Percentiles rank a stretch among this genome's conserved stretches.
phyloP scores from a whole-genome alignment of 2,888 invertebrate species.

The Trilocha varians region DNA sequence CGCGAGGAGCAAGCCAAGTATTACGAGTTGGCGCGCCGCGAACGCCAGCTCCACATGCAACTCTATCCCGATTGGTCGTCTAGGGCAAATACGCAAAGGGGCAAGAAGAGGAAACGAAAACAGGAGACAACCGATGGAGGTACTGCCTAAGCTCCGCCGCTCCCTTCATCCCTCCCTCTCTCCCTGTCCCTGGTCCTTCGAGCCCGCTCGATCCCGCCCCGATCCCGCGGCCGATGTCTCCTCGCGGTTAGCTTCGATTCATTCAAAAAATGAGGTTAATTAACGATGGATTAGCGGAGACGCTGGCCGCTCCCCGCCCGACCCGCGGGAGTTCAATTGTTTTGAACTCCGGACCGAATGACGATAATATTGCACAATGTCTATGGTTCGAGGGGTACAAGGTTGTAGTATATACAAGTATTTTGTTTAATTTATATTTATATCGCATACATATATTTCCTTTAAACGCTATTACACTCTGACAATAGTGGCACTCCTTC shows the following conservation, averaged over 20 bases:
- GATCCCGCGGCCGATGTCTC: constrained; percentile 38
- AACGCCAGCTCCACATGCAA: constrained; percentile 99
- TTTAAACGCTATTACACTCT: constrained; percentile 60
- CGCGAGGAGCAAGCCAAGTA: constrained; percentile 99
- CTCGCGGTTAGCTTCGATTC: constrained; percentile 33
- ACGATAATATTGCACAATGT: constrained; percentile 61
- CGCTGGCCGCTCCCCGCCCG: constrained; percentile 45
- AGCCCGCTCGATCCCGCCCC: constrained; percentile 9
- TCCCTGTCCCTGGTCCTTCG: constrained; percentile 24
- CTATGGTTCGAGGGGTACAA: constrained; percentile 67
- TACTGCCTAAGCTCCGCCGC: constrained; percentile 76
- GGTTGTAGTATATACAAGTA: constrained; percentile 68
- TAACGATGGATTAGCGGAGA: constrained; percentile 61
- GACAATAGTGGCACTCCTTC: constrained; percentile 67
- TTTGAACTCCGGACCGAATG: constrained; percentile 57
- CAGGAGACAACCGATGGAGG: constrained; percentile 98
- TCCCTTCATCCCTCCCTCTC: constrained; percentile 11
- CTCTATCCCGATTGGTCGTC: constrained; percentile 99
- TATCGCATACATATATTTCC: constrained; percentile 70
- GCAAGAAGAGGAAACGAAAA: constrained; percentile 99
- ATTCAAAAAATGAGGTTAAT: constrained; percentile 64
- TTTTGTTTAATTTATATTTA: constrained; percentile 58
- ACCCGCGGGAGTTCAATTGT: constrained; percentile 55
- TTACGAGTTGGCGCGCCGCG: constrained; percentile 98
- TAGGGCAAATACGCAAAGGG: constrained; percentile 99